Evolutionary conservation across 2,113 vertebrate species (phyloP), one percentile per base, ranked within the genome.

Genomic region (Talpa occidentalis): DNA sequence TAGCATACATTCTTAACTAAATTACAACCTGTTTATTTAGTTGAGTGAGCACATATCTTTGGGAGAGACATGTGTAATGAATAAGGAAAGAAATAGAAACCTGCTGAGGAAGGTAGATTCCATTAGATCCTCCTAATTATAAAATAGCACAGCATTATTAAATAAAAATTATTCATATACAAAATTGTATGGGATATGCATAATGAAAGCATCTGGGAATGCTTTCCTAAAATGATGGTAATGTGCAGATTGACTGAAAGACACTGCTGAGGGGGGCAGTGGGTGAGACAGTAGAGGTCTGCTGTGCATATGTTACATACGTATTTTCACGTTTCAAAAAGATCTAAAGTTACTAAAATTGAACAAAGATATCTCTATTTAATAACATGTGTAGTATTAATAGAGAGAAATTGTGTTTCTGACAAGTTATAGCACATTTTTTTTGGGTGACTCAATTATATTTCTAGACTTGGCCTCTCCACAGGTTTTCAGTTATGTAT

Each of bases 1-100:
- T 76, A 77, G 42, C 32, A 59, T 88, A 88, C 81, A 42, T 69
- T 59, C 62, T 11, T 90, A 84, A 88, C 3, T 84, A 69, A 77
- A 93, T 73, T 91, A 91, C n/a, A 70, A 22, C 28, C 7, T 62
- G 17, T 76, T 92, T 95, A 81, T 92, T 90, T 69, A 44, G 28
- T 80, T 93, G 52, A 70, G 5, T 76, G 32, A 92, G 5, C 37
- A 79, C 16, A 56, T 79, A 32, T 66, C 5, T 67, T 89, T 64
- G 62, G 32, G 11, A 77, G 64, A 89, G 16, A 85, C 7, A 80
- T 73, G 90, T 52, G 40, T 76, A 52, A 32, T 59, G 37, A 96
- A 90, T 86, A 17, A 93, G 14, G 21, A 64, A 52, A n/a, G 28
- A 74, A 19, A 6, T 64, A 10, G 54, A 70, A 6, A 74, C 30